Base-by-base conservation (phyloP, 2,113 vertebrate species). In the Felis chaus region DNA sequence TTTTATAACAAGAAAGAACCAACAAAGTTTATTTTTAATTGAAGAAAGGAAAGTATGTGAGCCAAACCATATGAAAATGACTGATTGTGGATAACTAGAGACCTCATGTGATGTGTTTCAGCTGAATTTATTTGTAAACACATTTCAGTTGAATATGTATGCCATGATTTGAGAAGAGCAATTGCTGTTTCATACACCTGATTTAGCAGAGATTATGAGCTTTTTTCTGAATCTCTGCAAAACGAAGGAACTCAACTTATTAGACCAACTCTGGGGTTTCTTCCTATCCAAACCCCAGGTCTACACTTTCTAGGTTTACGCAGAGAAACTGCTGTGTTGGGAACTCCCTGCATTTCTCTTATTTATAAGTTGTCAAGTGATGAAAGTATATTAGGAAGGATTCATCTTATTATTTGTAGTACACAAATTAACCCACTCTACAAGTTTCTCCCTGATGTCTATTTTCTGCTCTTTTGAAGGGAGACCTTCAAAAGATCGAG, bases 21-120 rank as follows among this genome's bases (percentile, higher is more conserved):
- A 81, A 41, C 27, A 63, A 78, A 63, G 31, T 79, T 86, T 92
- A 57, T 91, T 78, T 88, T 89, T 79, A 84, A 89, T 71, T 89
- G 21, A 82, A 88, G 89, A 95, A 73, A 85, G 13, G 41, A 85
- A 97, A 89, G 66, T 91, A 63, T 33, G 48, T 86, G 36, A 85
- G 13, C 33, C 65, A 79, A 68, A 73, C 61, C 68, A 25, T 66
- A 27, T 39, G 45, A 95, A 97, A 82, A 36, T n/a, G 76, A 68
- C 53, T n/a, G 48, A 29, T 45, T 94, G 76, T 48, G 81, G 53
- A n/a, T 74, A 55, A 83, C 39, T 57, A 83, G 82, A 92, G 76
- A 63, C 57, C 5, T 69, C 63, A 29, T 25, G 31, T n/a, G 7
- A 61, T 73, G 36, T 53, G 65, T 89, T 90, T 79, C 55, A 79